Evolutionary conservation across 2,797 vertebrate genomes (phyloP).

Genomic region (Mus spretus): DNA sequence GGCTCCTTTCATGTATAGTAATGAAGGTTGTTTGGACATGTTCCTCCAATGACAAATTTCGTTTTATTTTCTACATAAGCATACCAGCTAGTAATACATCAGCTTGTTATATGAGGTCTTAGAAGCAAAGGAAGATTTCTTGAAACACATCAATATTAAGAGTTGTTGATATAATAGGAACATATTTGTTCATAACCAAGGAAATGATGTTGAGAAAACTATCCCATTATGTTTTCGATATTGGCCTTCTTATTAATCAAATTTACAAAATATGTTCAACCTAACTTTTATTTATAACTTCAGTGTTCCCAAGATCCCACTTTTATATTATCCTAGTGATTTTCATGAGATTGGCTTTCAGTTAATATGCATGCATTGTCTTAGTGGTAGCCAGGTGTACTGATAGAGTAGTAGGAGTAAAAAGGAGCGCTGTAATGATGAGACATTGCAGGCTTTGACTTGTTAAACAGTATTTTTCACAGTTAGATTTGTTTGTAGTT

Average conservation of each 20-base stretch:
- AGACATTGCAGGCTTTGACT: not conserved
- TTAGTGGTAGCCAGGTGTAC: not conserved
- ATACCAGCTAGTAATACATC: not conserved
- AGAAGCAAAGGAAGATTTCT: slow-evolving; percentile 39
- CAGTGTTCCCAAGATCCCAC: slow-evolving; percentile 8
- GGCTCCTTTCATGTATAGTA: slow-evolving; percentile 4
- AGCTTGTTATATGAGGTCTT: slow-evolving; percentile 17
- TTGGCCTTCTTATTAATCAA: slow-evolving; percentile 5
- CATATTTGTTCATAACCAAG: not conserved
- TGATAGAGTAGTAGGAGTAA: not conserved
- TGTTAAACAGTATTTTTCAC: not conserved
- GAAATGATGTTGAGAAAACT: slow-evolving; percentile 32
- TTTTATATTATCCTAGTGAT: not conserved
- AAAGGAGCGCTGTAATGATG: not conserved
- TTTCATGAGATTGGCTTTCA: slow-evolving; percentile 35
- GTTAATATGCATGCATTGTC: not conserved
- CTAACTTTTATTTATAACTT: not conserved
- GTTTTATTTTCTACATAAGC: not conserved
- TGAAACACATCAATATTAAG: slow-evolving; percentile 1
- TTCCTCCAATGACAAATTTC: not conserved
- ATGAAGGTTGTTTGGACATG: slow-evolving; percentile 6
- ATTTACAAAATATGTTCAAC: slow-evolving; percentile 20
- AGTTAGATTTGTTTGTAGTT: not conserved
- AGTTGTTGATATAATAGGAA: slow-evolving; percentile 27
- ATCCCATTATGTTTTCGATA: not conserved